These are phyloP conservation scores for Drosophila kanekoi DNA, from an alignment of 2,888 invertebrate species.

Conservation along the genomic window DNA sequence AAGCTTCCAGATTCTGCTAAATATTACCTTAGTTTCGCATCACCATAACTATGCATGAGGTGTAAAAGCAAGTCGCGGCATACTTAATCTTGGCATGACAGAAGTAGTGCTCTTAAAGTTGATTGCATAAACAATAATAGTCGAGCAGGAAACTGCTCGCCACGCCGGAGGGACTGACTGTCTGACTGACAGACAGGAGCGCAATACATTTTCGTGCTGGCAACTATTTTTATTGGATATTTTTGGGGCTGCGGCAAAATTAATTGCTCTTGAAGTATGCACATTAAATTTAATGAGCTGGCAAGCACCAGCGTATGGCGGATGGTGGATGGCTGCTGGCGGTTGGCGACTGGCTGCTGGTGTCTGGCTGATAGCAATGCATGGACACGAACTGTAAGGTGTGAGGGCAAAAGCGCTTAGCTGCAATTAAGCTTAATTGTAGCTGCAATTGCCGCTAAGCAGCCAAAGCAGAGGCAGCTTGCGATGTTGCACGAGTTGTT, in stretches of 20 bases:
- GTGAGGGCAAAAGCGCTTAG: slow-evolving; percentile 45
- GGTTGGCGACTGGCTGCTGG: background rate
- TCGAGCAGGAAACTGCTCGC: slow-evolving; percentile 9
- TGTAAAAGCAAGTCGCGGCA: slow-evolving; percentile 33
- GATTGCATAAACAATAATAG: slow-evolving; percentile 38
- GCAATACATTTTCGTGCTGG: slow-evolving; percentile 48
- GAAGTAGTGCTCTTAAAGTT: slow-evolving; percentile 47
- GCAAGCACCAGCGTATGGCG: slow-evolving; percentile 29
- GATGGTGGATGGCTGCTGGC: slow-evolving; percentile 7
- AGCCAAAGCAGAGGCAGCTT: slow-evolving; percentile 35
- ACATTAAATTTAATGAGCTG: slow-evolving; percentile 77
- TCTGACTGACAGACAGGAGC: slow-evolving; percentile 6
- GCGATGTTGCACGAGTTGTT: slow-evolving; percentile 58
- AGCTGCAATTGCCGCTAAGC: slow-evolving; percentile 70
- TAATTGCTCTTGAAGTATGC: slow-evolving; percentile 76
- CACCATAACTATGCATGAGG: slow-evolving; percentile 70
- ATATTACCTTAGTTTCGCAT: background rate
- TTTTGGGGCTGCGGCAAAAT: slow-evolving; percentile 64
- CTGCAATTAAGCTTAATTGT: slow-evolving; percentile 76
- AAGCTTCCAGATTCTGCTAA: too few species aligned
- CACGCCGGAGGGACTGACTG: slow-evolving; percentile 4
- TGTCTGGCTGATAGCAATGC: background rate
- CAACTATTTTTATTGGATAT: slow-evolving; percentile 76
- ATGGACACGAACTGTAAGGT: background rate
- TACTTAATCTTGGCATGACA: slow-evolving; percentile 47